A percentile compares a stretch with the other conserved stretches of the same genome.
These are phyloP conservation scores for Halcyon badia DNA, from an alignment of 2,797 vertebrate genomes.

Conservation along the genomic window DNA sequence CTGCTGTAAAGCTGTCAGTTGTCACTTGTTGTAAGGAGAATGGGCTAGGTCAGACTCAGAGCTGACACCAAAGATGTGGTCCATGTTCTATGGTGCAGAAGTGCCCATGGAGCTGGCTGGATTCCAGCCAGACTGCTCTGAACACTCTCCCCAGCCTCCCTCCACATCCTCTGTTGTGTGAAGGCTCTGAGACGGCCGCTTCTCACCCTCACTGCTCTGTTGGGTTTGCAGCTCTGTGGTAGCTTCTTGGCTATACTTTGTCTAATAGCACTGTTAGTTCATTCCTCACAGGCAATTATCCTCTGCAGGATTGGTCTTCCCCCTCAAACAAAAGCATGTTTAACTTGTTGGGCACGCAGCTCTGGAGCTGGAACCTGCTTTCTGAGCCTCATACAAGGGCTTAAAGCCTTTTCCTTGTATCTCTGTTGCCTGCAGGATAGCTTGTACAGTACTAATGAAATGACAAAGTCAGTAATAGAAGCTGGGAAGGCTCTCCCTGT, in stretches of 20 bases:
- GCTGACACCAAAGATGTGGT: fast-evolving
- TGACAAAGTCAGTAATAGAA: no score
- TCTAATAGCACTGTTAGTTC: not conserved
- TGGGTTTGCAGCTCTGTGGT: not conserved
- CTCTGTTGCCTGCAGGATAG: not conserved
- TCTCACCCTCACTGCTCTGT: fast-evolving
- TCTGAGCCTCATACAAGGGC: not conserved
- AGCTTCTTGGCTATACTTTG: fast-evolving
- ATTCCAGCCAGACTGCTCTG: not conserved
- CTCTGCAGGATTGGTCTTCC: not conserved
- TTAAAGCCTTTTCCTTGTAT: not conserved
- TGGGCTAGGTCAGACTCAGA: not conserved
- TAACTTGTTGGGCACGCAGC: not conserved
- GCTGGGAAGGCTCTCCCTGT: no score
- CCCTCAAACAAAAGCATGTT: not conserved
- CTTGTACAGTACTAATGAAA: no score
- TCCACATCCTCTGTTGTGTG: not conserved
- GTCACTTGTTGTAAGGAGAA: not conserved
- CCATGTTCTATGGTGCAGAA: not conserved
- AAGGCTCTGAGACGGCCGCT: fast-evolving
- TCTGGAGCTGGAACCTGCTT: not conserved
- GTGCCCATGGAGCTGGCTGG: not conserved
- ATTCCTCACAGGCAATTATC: fast-evolving
- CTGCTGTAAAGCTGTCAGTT: not conserved
- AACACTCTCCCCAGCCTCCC: not conserved